Percentiles rank a stretch among this genome's conserved stretches.
Conservation (phyloP, 1,140 invertebrate species). For the Linepithema humile region DNA sequence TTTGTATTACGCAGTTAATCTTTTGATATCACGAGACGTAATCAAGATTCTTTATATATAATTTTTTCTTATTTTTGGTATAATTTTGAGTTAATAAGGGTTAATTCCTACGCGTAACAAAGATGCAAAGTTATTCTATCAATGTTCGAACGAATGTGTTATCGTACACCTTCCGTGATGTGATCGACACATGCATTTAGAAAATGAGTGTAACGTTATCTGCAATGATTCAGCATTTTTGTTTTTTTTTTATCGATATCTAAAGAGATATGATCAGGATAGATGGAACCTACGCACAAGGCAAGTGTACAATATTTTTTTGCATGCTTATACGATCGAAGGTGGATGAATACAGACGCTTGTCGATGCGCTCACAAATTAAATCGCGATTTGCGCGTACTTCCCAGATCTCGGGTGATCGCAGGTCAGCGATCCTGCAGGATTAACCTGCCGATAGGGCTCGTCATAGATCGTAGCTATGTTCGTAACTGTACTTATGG, state of each 20-base stretch:
- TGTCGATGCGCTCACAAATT: constrained; percentile 19
- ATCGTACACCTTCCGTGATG: not conserved
- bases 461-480: constrained; percentile 29
- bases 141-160: not conserved
- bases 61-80: not conserved
- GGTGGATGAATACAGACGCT: not conserved
- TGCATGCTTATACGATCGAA: not conserved
- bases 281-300: not conserved
- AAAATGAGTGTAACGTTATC: not conserved
- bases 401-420: constrained; percentile 39
- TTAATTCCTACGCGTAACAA: not conserved
- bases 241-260: not conserved
- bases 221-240: not conserved
- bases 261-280: not conserved
- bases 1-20: not conserved
- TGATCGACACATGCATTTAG: not conserved
- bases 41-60: not conserved
- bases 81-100: not conserved
- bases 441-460: constrained; percentile 17
- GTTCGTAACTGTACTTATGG: constrained; percentile 40
- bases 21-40: not conserved
- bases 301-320: not conserved
- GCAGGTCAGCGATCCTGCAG: constrained; percentile 28
- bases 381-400: constrained; percentile 17
- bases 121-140: constrained; percentile 7